Conservation (phyloP, 2,797 vertebrate species). For the Sebastes aleutianus region DNA sequence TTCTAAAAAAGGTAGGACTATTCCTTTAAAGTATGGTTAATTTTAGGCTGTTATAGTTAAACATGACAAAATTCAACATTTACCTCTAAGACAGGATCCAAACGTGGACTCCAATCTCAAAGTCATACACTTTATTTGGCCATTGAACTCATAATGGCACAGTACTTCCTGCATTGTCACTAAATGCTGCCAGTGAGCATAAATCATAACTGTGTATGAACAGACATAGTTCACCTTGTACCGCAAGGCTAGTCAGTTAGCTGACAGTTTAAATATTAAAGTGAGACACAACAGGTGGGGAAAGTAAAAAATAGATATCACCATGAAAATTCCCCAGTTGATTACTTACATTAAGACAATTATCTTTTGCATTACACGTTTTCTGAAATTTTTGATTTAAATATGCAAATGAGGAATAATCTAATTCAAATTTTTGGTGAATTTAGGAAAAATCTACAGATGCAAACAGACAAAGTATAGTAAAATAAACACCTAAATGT, state of each 20-base stretch:
- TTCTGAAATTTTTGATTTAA: background rate
- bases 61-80: background rate
- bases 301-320: background rate
- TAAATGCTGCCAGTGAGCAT: background rate
- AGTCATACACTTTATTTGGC: no score
- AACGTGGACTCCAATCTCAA: background rate
- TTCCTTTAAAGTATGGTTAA: background rate
- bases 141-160: background rate
- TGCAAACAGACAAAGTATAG: background rate
- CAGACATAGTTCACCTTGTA: background rate
- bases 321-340: background rate
- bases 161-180: background rate
- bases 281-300: no score
- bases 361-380: background rate
- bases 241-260: background rate
- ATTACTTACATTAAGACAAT: background rate
- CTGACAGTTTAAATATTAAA: background rate
- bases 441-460: no score
- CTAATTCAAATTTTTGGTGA: background rate
- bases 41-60: background rate
- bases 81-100: background rate
- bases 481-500: background rate
- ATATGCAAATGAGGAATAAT: background rate
- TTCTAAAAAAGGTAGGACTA: background rate
- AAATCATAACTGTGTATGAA: background rate